Conservation (phyloP, 53 echinoderm and acorn worm genomes). For the Zoroaster sp. region DNA sequence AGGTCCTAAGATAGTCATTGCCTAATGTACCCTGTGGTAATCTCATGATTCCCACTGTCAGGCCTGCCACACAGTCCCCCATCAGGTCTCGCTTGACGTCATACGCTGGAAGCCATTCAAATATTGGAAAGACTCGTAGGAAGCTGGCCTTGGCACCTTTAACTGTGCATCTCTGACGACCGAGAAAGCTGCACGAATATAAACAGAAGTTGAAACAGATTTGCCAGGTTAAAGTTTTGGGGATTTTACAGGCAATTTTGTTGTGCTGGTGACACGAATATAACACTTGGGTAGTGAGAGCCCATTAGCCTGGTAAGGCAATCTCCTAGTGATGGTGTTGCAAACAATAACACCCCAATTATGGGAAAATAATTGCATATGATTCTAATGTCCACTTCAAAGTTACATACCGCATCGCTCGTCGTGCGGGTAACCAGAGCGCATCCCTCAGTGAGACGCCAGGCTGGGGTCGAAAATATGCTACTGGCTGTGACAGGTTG, state of each 20-base stretch:
- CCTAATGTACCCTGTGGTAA: conserved; percentile 64
- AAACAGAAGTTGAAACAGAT: background rate
- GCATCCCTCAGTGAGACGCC: no score
- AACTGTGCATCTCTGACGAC: conserved; percentile 10
- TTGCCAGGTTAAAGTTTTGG: background rate
- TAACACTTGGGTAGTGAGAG: no score
- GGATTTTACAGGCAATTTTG: background rate
- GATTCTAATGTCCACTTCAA: no score
- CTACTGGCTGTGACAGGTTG: no score
- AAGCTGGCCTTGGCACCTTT: background rate
- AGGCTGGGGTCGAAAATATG: no score
- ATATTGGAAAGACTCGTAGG: conserved; percentile 33
- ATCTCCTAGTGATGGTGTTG: background rate
- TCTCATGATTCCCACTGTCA: conserved; percentile 66
- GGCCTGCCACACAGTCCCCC: conserved; percentile 55
- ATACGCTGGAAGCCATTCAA: conserved; percentile 58
- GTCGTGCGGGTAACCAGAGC: no score
- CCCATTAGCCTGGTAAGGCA: no score
- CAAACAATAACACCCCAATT: background rate
- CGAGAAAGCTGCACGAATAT: background rate
- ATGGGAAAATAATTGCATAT: background rate
- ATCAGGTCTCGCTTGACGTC: conserved; percentile 37
- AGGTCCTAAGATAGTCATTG: background rate
- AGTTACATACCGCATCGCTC: no score
- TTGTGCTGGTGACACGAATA: no score